Base-by-base conservation (phyloP, 92 coral and sea anemone species). In the Nematostella vectensis region DNA sequence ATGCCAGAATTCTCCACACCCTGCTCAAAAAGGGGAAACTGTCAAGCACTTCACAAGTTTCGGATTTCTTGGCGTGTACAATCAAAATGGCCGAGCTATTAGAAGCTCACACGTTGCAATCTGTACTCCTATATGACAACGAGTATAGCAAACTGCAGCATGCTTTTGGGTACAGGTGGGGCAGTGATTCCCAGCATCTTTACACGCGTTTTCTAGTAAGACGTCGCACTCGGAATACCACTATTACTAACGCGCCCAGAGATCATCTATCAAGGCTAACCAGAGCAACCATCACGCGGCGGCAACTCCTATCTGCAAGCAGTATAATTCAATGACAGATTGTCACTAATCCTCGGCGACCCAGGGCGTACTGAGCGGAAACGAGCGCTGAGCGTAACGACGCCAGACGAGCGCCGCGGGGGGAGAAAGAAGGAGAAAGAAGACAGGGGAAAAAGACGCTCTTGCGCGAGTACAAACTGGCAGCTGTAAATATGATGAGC, bases 121-220 rank as follows among this genome's bases (percentile, higher is more conserved):
- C 47, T 4, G 57, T 31, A 29, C 29, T 49, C 15, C 19, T 61
- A 0, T 61, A 61, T 9, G 13, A 48, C 27, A 44, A 65, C 30
- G 51, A 65, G 24, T 55, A 55, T 54, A 24, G 55, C 15, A 65
- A 54, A 43, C 44, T 65, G 43, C 54, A 65, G 61, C 54, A 42
- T 19, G 28, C 54, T 48, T 40, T 54, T 13, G 28, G 51, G 12
- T 55, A 54, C 48, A 31, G 54, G 40, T 65, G 72, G 72, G 72
- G 63, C 49, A 36, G 72, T 45, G 47, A 65, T 49, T 54, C 47
- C 11, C 63, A 65, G 39, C 55, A 65, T 49, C 72, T 65, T 11
- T 15, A 36, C 15, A 36, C 25, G 45, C 2, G 47, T 61, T 48
- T 43, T 48, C 22, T 47, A 47, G 42, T 47, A 29, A 31, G 18